Evolutionary conservation across 2,888 invertebrate species (phyloP).

Genomic region (Esperia sulphurella): DNA sequence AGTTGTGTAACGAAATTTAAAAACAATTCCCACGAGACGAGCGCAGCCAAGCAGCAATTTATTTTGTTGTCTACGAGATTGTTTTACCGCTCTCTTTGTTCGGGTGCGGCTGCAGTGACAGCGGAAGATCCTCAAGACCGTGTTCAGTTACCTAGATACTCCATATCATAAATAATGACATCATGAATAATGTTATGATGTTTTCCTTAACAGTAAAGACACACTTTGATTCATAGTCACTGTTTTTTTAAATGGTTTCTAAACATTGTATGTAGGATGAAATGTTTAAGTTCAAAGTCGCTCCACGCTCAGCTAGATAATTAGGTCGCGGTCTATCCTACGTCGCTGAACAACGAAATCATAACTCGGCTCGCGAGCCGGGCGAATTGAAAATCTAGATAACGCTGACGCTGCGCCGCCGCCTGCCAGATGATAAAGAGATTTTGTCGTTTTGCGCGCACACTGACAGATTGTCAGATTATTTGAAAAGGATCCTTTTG

Average conservation of each 20-base stretch:
- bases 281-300: background rate
- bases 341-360: conserved; percentile 30
- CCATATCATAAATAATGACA: too few species aligned
- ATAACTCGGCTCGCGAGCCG: conserved; percentile 34
- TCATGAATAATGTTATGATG: background rate
- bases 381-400: conserved; percentile 32
- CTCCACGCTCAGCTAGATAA: background rate
- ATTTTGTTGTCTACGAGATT: conserved; percentile 57
- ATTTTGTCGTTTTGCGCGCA: background rate
- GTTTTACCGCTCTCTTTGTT: conserved; percentile 34
- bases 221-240: too few species aligned
- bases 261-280: background rate
- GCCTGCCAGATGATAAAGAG: background rate
- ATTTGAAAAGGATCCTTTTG: conserved; percentile 2
- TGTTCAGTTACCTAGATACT: too few species aligned
- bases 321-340: background rate
- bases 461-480: conserved; percentile 4
- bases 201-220: too few species aligned
- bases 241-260: too few species aligned
- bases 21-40: conserved; percentile 59
- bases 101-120: conserved; percentile 3
- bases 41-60: conserved; percentile 38
- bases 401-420: conserved; percentile 17
- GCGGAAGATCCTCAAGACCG: too few species aligned
- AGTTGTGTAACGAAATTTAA: conserved; percentile 65